Evolutionary conservation across 53 echinoderm and acorn worm genomes (phyloP).

Genomic region (Apostichopus leukothele): DNA sequence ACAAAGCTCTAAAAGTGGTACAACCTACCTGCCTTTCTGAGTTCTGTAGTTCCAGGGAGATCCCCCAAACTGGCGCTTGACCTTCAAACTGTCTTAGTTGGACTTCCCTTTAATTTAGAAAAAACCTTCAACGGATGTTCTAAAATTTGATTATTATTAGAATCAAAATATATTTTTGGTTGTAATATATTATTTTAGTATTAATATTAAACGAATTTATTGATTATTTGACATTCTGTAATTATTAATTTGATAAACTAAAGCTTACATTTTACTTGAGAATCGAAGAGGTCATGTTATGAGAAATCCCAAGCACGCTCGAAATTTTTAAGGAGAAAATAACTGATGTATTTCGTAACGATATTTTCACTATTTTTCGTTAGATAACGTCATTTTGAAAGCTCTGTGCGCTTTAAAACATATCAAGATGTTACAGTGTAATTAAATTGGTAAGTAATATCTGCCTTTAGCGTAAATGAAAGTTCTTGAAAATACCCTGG

Average conservation of each 20-base stretch:
- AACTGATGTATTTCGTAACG: background rate
- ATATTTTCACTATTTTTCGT: background rate
- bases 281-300: background rate
- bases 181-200: background rate
- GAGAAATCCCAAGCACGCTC: slow-evolving; percentile 40
- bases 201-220: background rate
- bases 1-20: too few relatives aligned
- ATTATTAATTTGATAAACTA: background rate
- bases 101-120: background rate
- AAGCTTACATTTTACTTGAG: background rate
- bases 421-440: background rate
- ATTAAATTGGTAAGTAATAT: background rate
- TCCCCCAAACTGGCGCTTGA: background rate
- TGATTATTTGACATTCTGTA: background rate
- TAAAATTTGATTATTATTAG: background rate
- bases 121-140: background rate
- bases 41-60: background rate
- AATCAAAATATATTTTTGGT: background rate
- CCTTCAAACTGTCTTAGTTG: background rate
- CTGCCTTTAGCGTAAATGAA: background rate
- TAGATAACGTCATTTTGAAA: background rate
- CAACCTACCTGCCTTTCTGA: too few relatives aligned
- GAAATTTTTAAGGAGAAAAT: slow-evolving; percentile 13
- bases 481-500: background rate
- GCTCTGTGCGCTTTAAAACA: background rate